A percentile compares a stretch with the other conserved stretches of the same genome.
Conservation (phyloP, 2,797 vertebrate genomes). For the Chelidonichthys spinosus region DNA sequence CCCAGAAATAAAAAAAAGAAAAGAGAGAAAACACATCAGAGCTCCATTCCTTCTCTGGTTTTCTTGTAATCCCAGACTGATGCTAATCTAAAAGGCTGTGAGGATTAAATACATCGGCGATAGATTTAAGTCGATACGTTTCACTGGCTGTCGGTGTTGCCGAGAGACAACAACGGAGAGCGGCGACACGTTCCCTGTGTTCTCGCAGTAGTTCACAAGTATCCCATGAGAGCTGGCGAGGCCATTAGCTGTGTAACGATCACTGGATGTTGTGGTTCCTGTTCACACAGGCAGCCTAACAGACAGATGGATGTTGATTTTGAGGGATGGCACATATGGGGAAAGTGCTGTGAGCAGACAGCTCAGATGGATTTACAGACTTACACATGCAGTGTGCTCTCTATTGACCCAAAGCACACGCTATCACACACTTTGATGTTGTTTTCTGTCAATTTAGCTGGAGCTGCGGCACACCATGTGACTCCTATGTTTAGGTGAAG, state of each 20-base stretch:
- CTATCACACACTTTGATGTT: conserved; percentile 3
- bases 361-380: conserved; percentile 66
- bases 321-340: conserved; percentile 70
- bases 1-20: conserved; percentile 15
- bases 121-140: conserved; percentile 51
- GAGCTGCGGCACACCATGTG: conserved; percentile 7
- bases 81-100: conserved; percentile 63
- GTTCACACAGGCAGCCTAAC: conserved; percentile 53
- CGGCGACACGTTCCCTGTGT: conserved; percentile 55
- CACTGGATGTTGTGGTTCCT: conserved; percentile 63
- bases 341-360: conserved; percentile 55
- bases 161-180: conserved; percentile 45
- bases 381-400: conserved; percentile 28
- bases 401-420: conserved; percentile 39
- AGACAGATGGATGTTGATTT: conserved; percentile 71
- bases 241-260: conserved; percentile 71
- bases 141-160: conserved; percentile 47
- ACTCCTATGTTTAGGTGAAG: conserved; percentile 14
- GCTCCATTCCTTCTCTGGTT: conserved; percentile 41
- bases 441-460: conserved; percentile 15
- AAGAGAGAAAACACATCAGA: conserved; percentile 29
- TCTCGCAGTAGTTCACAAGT: conserved; percentile 61
- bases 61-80: conserved; percentile 66
- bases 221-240: conserved; percentile 65
- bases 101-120: conserved; percentile 58